Conservation (phyloP, 53 echinoderm and acorn worm species). For the Antedon mediterranea region DNA sequence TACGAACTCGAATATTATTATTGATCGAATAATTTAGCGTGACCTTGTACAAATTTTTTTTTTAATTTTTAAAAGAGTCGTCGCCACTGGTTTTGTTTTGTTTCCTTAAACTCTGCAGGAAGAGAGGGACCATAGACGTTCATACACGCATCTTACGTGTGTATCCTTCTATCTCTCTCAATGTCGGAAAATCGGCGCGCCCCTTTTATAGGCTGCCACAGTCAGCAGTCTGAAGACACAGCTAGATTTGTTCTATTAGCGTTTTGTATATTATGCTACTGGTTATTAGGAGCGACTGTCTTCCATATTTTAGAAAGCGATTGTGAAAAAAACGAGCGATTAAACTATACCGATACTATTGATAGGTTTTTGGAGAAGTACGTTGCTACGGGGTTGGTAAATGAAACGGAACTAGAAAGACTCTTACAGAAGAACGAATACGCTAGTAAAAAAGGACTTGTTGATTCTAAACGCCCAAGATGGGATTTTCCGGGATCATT, state of each 20-base stretch:
- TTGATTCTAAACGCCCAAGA: constrained; percentile 40
- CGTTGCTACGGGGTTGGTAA: constrained; percentile 7
- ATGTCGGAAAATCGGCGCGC: neutral
- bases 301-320: constrained; percentile 53
- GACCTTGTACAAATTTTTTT: neutral
- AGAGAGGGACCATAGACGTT: neutral
- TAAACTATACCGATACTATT: constrained; percentile 6
- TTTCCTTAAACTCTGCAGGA: neutral
- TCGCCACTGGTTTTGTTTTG: neutral
- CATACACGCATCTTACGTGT: neutral
- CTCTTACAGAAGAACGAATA: constrained; percentile 27
- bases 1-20: neutral
- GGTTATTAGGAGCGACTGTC: constrained; percentile 73
- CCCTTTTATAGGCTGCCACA: neutral
- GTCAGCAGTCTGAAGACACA: constrained; percentile 47
- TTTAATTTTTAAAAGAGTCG: neutral
- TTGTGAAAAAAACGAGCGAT: constrained; percentile 30
- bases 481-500: constrained; percentile 89
- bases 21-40: neutral
- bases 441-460: constrained; percentile 63
- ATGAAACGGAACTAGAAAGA: constrained; percentile 22
- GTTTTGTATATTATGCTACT: constrained; percentile 59
- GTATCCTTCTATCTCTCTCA: neutral
- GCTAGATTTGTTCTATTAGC: constrained; percentile 85
- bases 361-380: constrained; percentile 18